Conservation (phyloP, 1,140 invertebrate species). For the Megalonaias nervosa region DNA sequence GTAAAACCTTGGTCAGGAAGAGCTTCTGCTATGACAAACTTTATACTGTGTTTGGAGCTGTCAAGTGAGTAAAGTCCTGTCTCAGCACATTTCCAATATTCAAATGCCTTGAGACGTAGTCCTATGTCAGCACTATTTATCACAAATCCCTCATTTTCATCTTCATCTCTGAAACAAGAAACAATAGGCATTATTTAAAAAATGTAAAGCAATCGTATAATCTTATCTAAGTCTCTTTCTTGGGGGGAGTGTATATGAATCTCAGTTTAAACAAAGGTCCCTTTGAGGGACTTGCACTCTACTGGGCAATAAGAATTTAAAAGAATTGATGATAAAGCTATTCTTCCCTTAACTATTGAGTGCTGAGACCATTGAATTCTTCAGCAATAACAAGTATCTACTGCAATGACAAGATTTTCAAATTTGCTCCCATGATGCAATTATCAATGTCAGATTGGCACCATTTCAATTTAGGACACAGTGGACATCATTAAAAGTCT, state of each 20-base stretch:
- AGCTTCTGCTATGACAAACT: conserved; percentile 74
- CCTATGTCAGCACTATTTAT: conserved; percentile 65
- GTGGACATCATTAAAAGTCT: no score
- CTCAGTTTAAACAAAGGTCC: neutral
- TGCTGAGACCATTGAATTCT: no score
- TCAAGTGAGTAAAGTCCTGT: conserved; percentile 55
- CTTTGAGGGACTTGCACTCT: neutral
- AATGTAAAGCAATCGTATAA: neutral
- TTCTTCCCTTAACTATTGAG: no score
- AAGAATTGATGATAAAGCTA: no score
- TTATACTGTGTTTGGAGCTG: conserved; percentile 51
- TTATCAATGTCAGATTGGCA: no score
- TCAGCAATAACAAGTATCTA: no score
- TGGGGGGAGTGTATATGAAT: neutral
- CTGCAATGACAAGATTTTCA: no score
- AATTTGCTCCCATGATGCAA: no score
- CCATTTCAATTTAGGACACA: no score
- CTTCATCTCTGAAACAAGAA: conserved; percentile 55
- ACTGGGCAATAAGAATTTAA: neutral
- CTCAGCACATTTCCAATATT: conserved; percentile 75
- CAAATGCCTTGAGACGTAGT: conserved; percentile 72
- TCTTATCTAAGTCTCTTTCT: neutral
- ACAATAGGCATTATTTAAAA: neutral
- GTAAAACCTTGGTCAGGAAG: conserved; percentile 67
- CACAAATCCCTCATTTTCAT: conserved; percentile 70